Base-by-base conservation (phyloP, 2,888 invertebrate genomes). In the Rhamphomyia laevipes region DNA sequence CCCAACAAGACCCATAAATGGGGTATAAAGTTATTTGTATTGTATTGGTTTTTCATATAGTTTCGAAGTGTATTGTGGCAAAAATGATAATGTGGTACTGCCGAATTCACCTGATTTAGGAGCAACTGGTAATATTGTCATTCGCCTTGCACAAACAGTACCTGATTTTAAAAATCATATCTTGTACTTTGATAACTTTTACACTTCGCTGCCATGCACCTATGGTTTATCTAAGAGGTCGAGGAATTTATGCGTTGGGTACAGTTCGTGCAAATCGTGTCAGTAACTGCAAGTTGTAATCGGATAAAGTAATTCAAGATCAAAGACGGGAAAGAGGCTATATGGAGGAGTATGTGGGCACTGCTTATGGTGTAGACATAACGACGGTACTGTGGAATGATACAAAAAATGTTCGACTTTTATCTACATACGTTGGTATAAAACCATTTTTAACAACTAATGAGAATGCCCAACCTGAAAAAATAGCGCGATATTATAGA, bases 351-450 rank as follows among this genome's bases (percentile, higher is more conserved):
- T 53, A 51, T 35, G 42, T 52, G 35, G 54, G 49, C 44, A 47
- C 49, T 13, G 51, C 54, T 31, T 53, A 55, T 41, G 55, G 51
- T 38, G 43, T 53, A 16, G 53, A 55, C 16, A 50, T 55, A 11
- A 50, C 52, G 6, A 53, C 49, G 21, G 52, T 56, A 21, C 45
- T 53, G 35, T 66, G 65, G 63, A 64, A 64, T 55, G 64, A 65
- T 52, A 65, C 63, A 48, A 65, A 64, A 53, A 59, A 57, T 51
- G 63, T 18, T 45, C 37, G 37, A 35, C n/a, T 33, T 15, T 1
- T 9, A 11, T 33, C 35, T 11, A 31, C n/a, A 43, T 48, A 48
- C 31, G 38, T 48, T 43, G 48, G 45, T 31, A 18, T 45, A n/a
- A 44, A 48, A 40, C 49, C 41, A 3, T 49, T 49, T 31, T 41